Evolutionary conservation across 2,888 invertebrate species (phyloP), one percentile per base, ranked within the genome.

Genomic region (Drosophila anomalipes): DNA sequence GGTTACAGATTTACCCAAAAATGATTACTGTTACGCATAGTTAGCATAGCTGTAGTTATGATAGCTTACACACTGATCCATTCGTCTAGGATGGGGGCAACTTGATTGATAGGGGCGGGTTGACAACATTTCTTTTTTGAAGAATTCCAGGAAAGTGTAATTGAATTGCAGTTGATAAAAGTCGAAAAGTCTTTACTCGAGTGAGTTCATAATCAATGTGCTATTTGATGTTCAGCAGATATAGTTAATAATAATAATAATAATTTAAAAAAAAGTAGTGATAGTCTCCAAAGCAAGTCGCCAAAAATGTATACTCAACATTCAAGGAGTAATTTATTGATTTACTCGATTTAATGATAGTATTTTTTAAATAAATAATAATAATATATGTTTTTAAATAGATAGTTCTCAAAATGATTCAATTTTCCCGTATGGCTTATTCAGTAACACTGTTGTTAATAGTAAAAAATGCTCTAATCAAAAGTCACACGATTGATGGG

Each of bases 1-100:
- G 79, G 61, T 62, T 71, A 75, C 54, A 54, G 67, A 59, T 65
- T 16, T 52, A 57, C 54, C 64, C 52, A 57, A 67, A 71, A 68
- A 33, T 63, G 22, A 69, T 63, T 58, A 66, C 66, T 69, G 82
- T 79, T 82, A 77, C 76, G 71, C 74, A 62, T 60, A 74, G 73
- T 80, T 77, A 65, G 71, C 71, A 69, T 39, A 39, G 52, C 33
- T 64, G 47, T 52, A 64, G 58, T 69, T 79, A 66, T 59, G 71
- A 65, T 79, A 60, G 79, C 63, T 69, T 4, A 12, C 32, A 58
- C 49, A 35, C 32, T 35, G 52, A 37, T 51, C 22, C 35, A 54
- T 66, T 56, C 35, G 39, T 37, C 14, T 49, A 3, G n/a, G 26
- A 72, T 72, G 68, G 63, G 72, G 72, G 60, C 53, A 32, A 1